Evolutionary conservation across 2,113 vertebrate species (phyloP), one percentile per base, ranked within the genome.

Genomic region (Cebidichthys violaceus): DNA sequence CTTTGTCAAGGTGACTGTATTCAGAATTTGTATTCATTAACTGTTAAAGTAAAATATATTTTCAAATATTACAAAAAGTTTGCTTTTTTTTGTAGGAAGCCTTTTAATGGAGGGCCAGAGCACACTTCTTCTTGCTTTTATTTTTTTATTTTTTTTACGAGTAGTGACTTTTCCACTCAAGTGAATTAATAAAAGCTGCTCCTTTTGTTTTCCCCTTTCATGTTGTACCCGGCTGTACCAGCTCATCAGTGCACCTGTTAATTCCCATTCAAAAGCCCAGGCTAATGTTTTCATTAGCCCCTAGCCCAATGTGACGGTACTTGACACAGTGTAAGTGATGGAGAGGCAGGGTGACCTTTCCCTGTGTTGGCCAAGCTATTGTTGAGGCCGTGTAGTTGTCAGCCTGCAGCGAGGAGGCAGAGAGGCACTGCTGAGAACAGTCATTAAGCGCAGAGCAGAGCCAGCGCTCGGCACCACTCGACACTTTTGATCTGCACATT

Each of bases 401-500:
- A 85, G 92, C 92, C 90, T 64, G 76, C 90, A 85, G 88, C 88
- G 50, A 87, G 68, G 82, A 84, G 86, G 86, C 82, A 78, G 87
- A 80, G 86, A 57, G 79, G 76, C 86, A 82, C 88, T 54, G 87
- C 92, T 90, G 92, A 75, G 92, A 93, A 82, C 87, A 73, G 90
- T 93, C 93, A 94, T 93, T 94, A 93, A 86, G 81, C 90, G 79
- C 89, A 73, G 82, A 87, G 90, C 85, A 82, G 87, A 88, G 92
- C 91, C 89, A 86, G 86, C 86, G 71, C 90, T 84, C 87, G 70
- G 88, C 91, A 84, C 86, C 81, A 70, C 90, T 92, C 89, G 22
- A 90, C 88, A 91, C 92, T 92, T 94, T 92, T 94, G 90, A 95
- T 95, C 93, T 93, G 92, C 94, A 94, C 94, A 89, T 93, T 95